These are phyloP conservation scores for Lampris incognitus DNA, from an alignment of 2,113 vertebrate species.

Conservation along the genomic window DNA sequence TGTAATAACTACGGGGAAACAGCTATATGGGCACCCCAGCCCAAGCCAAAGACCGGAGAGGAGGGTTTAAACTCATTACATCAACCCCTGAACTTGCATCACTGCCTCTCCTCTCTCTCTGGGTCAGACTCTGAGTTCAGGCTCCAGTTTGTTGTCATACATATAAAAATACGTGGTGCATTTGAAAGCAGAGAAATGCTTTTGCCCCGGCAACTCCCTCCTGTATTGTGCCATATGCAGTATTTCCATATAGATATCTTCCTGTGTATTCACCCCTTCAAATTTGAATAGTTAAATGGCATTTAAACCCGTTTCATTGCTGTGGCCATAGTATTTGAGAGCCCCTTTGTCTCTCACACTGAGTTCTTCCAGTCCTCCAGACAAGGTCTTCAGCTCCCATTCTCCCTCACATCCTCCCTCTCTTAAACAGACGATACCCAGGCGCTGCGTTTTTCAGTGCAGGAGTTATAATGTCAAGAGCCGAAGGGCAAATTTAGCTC, in stretches of 20 bases:
- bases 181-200: no score
- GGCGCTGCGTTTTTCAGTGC: constrained; percentile 13
- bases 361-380: constrained; percentile 25
- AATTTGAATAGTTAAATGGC: constrained; percentile 60
- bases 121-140: background rate
- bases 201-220: no score
- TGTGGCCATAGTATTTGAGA: background rate
- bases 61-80: constrained; percentile 15
- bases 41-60: background rate
- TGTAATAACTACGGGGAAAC: background rate
- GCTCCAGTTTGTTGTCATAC: background rate
- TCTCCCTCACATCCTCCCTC: background rate
- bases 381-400: constrained; percentile 30
- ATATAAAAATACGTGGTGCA: no score
- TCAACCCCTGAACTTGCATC: constrained; percentile 24
- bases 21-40: constrained; percentile 4
- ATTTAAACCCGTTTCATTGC: constrained; percentile 43
- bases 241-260: background rate
- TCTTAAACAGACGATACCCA: background rate
- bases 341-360: constrained; percentile 1
- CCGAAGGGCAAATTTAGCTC: background rate
- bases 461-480: constrained; percentile 9
- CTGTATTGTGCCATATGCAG: no score
- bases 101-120: constrained; percentile 21
- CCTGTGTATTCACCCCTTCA: background rate